phyloP scores from a whole-genome alignment of 2,113 vertebrate genomes.

The Pelodiscus sinensis region DNA sequence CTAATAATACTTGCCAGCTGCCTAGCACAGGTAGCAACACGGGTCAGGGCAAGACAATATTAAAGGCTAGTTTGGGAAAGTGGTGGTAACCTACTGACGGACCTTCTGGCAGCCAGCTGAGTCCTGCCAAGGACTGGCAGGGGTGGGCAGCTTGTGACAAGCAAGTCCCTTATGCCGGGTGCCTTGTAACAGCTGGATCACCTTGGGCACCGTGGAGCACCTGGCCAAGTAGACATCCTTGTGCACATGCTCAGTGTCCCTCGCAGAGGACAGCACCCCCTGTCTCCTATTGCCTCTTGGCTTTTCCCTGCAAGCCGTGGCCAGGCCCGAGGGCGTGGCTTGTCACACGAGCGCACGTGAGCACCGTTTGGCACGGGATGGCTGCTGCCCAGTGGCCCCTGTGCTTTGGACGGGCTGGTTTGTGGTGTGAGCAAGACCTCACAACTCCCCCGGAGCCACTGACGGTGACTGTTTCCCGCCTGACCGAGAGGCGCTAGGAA shows the following conservation, averaged over 20 bases:
- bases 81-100: not conserved
- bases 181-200: not conserved
- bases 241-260: not conserved
- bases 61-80: not conserved
- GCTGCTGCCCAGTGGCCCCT: slow-evolving; percentile 11
- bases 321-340: not conserved
- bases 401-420: slow-evolving; percentile 14
- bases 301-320: not conserved
- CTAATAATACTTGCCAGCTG: not conserved
- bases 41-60: not conserved
- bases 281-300: not conserved
- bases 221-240: not conserved
- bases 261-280: not conserved
- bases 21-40: not conserved
- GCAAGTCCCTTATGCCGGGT: not conserved
- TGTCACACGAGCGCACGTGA: not conserved
- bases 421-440: slow-evolving; percentile 9
- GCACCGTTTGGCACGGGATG: not conserved
- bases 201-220: not conserved
- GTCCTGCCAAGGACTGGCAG: not conserved
- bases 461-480: not conserved
- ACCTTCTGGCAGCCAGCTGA: not conserved
- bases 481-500: not conserved
- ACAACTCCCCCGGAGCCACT: not conserved
- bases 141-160: not conserved